Conservation (phyloP, 2,888 invertebrate genomes). For the Selenia dentaria region DNA sequence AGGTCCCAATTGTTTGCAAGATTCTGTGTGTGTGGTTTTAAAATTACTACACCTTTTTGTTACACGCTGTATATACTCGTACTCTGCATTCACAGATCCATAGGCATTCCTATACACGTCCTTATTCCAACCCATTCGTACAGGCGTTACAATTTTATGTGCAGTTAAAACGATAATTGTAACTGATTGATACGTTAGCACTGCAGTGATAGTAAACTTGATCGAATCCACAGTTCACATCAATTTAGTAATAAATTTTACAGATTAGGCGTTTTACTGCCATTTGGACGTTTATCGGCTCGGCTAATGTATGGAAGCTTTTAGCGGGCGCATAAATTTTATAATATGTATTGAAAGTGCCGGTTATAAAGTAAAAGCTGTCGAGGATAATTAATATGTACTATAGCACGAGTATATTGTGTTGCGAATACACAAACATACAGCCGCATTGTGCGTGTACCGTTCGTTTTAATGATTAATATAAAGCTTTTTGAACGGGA, state of each 20-base stretch:
- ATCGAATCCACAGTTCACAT: slow-evolving; percentile 21
- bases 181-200: slow-evolving; percentile 10
- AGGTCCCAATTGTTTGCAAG: too few species aligned
- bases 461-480: too few species aligned
- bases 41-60: too few species aligned
- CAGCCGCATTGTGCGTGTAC: too few species aligned
- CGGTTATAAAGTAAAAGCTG: slow-evolving; percentile 8
- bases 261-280: slow-evolving; percentile 25
- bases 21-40: too few species aligned
- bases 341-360: slow-evolving; percentile 17
- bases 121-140: background rate
- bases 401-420: slow-evolving; percentile 16
- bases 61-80: too few species aligned
- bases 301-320: slow-evolving; percentile 16
- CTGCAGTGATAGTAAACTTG: slow-evolving; percentile 14
- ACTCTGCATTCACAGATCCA: too few species aligned
- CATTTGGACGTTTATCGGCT: slow-evolving; percentile 14
- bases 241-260: slow-evolving; percentile 23
- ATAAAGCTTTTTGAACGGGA: too few species aligned
- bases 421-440: too few species aligned
- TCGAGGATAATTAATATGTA: slow-evolving; percentile 12
- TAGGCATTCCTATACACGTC: too few species aligned
- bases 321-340: slow-evolving; percentile 26
- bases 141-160: slow-evolving; percentile 6
- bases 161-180: slow-evolving; percentile 1